A percentile compares a stretch with the other conserved stretches of the same genome.
These are phyloP conservation scores for Netelia virgata DNA, from an alignment of 2,888 invertebrate genomes.

Conservation along the genomic window DNA sequence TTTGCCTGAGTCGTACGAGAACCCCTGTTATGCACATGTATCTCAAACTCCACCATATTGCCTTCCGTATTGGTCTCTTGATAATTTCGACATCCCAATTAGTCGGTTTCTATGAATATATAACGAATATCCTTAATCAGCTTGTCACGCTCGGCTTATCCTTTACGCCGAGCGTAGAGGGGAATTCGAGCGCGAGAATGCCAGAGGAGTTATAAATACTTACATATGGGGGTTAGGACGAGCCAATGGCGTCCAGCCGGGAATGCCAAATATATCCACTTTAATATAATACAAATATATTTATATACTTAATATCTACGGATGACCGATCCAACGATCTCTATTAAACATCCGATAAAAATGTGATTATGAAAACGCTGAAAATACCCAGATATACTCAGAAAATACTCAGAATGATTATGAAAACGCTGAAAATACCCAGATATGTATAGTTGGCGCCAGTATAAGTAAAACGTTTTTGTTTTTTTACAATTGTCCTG, in stretches of 20 bases:
- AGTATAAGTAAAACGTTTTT: too few species aligned
- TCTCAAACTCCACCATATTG: slow-evolving; percentile 3
- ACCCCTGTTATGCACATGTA: neutral
- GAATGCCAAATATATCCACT: too few species aligned
- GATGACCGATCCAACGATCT: too few species aligned
- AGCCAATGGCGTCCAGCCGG: too few species aligned
- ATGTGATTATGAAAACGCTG: too few species aligned
- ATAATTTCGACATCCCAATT: slow-evolving; percentile 30
- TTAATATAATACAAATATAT: neutral
- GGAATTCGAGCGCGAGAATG: neutral
- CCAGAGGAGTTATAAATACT: neutral
- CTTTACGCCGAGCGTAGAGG: neutral
- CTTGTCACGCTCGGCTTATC: slow-evolving; percentile 55
- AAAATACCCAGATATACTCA: too few species aligned
- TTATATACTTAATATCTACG: neutral
- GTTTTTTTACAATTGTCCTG: too few species aligned
- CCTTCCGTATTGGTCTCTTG: neutral
- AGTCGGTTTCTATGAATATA: neutral
- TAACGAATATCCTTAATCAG: slow-evolving; percentile 25
- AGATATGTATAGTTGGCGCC: too few species aligned
- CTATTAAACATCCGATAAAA: too few species aligned
- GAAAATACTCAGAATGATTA: too few species aligned
- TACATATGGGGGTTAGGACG: neutral
- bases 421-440: too few species aligned
- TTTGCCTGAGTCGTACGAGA: neutral